Conservation (phyloP, 1,140 invertebrate species). For the Neodiprion fabricii region DNA sequence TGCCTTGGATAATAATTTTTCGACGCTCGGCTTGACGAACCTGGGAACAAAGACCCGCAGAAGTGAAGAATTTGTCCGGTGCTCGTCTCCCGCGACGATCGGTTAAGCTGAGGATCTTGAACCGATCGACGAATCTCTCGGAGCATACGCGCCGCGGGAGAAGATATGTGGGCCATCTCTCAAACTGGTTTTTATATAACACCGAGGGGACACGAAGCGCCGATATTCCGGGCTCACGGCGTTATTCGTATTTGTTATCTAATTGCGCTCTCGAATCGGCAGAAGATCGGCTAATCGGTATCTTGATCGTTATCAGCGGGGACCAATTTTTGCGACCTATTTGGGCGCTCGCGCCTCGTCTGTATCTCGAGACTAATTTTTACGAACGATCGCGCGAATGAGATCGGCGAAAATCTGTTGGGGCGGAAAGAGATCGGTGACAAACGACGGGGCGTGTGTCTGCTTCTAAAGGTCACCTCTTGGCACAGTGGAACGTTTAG, state of each 20-base stretch:
- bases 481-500: background rate
- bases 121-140: background rate
- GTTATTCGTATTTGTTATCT: conserved; percentile 13
- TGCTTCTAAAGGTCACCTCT: too few species aligned
- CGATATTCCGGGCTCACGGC: background rate
- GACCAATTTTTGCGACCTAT: conserved; percentile 3
- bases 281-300: conserved; percentile 13
- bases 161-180: conserved; percentile 31
- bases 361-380: conserved; percentile 8
- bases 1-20: conserved; percentile 56
- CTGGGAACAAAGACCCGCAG: background rate
- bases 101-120: background rate
- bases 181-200: conserved; percentile 50
- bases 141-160: too few species aligned
- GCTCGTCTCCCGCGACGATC: background rate
- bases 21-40: background rate
- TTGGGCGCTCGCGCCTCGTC: too few species aligned
- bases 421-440: background rate
- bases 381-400: background rate
- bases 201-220: conserved; percentile 16
- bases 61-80: background rate
- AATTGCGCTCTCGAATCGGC: background rate
- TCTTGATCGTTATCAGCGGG: conserved; percentile 16
- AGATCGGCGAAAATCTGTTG: background rate
- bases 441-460: too few species aligned